These are phyloP conservation scores for Aquatica leii DNA, from an alignment of 2,888 invertebrate species.

Conservation along the genomic window DNA sequence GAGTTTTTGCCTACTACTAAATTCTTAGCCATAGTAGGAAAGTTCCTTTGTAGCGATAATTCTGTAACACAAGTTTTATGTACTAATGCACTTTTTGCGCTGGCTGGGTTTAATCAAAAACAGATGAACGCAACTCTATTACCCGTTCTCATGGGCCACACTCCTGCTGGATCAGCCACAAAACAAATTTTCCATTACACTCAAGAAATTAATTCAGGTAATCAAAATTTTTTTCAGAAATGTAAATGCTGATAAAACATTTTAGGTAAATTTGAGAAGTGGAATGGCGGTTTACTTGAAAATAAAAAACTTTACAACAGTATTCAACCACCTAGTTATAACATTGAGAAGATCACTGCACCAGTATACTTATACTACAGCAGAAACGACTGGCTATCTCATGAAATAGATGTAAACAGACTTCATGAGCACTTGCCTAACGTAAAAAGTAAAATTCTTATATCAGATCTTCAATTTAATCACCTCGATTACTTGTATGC, in stretches of 20 bases:
- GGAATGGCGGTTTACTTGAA: constrained; percentile 23
- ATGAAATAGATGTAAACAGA: constrained; percentile 42
- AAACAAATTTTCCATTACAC: constrained; percentile 76
- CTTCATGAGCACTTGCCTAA: constrained; percentile 9
- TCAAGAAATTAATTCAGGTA: constrained; percentile 65
- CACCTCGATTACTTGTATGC: constrained; percentile 73
- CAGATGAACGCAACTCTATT: constrained; percentile 54
- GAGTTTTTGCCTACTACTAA: constrained; percentile 70
- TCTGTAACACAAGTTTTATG: constrained; percentile 50
- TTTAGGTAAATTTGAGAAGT: constrained; percentile 30
- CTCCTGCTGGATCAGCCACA: constrained; percentile 61
- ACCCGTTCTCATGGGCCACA: constrained; percentile 47
- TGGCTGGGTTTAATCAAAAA: constrained; percentile 53
- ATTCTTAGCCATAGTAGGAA: constrained; percentile 63
- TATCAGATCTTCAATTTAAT: constrained; percentile 64
- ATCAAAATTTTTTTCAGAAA: not conserved
- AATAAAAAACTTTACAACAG: constrained; percentile 46
- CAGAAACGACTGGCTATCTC: constrained; percentile 60
- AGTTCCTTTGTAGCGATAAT: constrained; percentile 58
- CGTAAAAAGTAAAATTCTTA: constrained; percentile 59
- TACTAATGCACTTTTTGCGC: constrained; percentile 51
- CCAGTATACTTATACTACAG: constrained; percentile 59
- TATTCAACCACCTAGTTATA: constrained; percentile 55
- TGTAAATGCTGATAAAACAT: not conserved
- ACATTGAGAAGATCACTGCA: constrained; percentile 53